A percentile compares a stretch with the other conserved stretches of the same genome.
phyloP scores from a whole-genome alignment of 2,888 invertebrate genomes.

The Boloria selene region DNA sequence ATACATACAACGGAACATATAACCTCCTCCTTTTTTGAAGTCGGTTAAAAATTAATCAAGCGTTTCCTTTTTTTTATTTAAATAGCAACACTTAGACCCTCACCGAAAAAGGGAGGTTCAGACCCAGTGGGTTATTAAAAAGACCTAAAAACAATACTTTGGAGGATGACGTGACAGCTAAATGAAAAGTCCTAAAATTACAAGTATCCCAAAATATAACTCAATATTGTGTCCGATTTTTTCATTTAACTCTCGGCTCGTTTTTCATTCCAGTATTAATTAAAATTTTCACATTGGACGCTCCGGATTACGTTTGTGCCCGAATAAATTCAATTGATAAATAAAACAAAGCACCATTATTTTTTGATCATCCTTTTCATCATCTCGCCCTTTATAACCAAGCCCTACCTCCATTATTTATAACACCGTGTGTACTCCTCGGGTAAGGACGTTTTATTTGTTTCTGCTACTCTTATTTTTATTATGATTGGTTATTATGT shows the following conservation, averaged over 20 bases:
- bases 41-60: too few relatives aligned
- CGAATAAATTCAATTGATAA: conserved; percentile 52
- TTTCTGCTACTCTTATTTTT: neutral
- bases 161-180: neutral
- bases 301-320: conserved; percentile 49
- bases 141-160: too few relatives aligned
- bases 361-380: conserved; percentile 26
- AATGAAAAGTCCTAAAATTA: conserved; percentile 5
- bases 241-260: conserved; percentile 42
- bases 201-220: conserved; percentile 32
- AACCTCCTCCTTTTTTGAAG: too few relatives aligned
- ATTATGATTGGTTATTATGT: conserved; percentile 12
- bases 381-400: conserved; percentile 22
- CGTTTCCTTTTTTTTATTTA: too few relatives aligned
- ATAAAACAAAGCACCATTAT: conserved; percentile 38
- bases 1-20: too few relatives aligned
- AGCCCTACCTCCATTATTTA: conserved; percentile 18
- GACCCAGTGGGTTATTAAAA: neutral
- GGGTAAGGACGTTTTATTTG: neutral
- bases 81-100: too few relatives aligned
- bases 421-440: neutral
- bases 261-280: conserved; percentile 57
- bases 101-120: too few relatives aligned
- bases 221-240: conserved; percentile 48
- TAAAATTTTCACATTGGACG: conserved; percentile 56